These are phyloP conservation scores for Parascotia fuliginaria DNA, from an alignment of 2,888 invertebrate genomes.

Conservation along the genomic window DNA sequence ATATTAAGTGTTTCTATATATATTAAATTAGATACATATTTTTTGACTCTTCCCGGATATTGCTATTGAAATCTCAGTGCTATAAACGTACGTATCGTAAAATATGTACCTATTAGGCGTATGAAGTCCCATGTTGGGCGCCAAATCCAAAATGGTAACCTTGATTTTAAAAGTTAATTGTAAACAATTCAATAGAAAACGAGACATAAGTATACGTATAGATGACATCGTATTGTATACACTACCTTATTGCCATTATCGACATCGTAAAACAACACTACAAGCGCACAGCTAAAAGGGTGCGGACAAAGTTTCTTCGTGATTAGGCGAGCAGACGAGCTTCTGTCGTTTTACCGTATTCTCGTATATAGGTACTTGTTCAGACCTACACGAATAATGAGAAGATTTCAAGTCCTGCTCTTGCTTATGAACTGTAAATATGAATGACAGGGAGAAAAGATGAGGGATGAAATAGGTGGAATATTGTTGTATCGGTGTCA, in stretches of 20 bases:
- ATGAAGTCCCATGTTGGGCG: too few relatives aligned
- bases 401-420: neutral
- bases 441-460: neutral
- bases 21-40: too few relatives aligned
- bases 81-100: too few relatives aligned
- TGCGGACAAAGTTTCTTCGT: slow-evolving; percentile 64
- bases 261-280: slow-evolving; percentile 40
- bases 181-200: too few relatives aligned
- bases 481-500: neutral
- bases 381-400: neutral
- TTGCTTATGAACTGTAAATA: neutral
- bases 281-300: slow-evolving; percentile 27
- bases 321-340: slow-evolving; percentile 72
- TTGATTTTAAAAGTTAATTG: too few relatives aligned
- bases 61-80: too few relatives aligned
- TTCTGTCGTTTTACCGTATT: slow-evolving; percentile 41
- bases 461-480: neutral
- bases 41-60: too few relatives aligned
- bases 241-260: slow-evolving; percentile 7
- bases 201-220: too few relatives aligned
- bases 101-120: too few relatives aligned
- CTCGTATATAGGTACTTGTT: slow-evolving; percentile 22
- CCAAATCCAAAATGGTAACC: too few relatives aligned
- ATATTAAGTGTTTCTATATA: too few relatives aligned
- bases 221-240: neutral